Conservation (phyloP, 2,888 invertebrate genomes). For the Zygothrica quintamaculata region DNA sequence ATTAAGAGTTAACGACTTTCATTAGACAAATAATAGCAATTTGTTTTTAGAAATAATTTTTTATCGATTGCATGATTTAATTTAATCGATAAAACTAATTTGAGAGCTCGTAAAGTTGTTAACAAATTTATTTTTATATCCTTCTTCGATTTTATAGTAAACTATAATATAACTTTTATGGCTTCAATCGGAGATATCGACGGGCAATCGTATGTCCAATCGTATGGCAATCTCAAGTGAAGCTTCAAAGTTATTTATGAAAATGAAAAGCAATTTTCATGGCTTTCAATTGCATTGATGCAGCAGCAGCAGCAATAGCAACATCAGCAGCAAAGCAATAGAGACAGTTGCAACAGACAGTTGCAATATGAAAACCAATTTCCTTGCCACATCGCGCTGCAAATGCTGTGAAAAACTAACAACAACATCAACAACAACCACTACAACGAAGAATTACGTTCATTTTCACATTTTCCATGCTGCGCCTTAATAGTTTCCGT, state of each 20-base stretch:
- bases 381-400: conserved; percentile 39
- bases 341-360: conserved; percentile 52
- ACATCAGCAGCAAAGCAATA: conserved; percentile 50
- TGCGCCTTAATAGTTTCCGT: conserved; percentile 72
- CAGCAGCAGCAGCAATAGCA: conserved; percentile 31
- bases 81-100: too few relatives aligned
- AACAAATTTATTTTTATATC: too few relatives aligned
- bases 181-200: too few relatives aligned
- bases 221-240: conserved; percentile 7
- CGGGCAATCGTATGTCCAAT: background rate
- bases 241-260: conserved; percentile 56
- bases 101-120: too few relatives aligned
- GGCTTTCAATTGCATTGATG: conserved; percentile 61
- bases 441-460: conserved; percentile 59
- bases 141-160: too few relatives aligned
- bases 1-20: too few relatives aligned
- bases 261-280: conserved; percentile 66
- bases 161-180: too few relatives aligned
- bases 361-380: conserved; percentile 62
- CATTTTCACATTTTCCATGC: conserved; percentile 75
- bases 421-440: conserved; percentile 32
- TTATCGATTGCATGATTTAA: too few relatives aligned
- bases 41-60: too few relatives aligned
- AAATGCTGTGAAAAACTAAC: conserved; percentile 17
- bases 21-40: too few relatives aligned